Conservation (phyloP, 1,140 invertebrate species). For the Alviniconcha marisindica region DNA sequence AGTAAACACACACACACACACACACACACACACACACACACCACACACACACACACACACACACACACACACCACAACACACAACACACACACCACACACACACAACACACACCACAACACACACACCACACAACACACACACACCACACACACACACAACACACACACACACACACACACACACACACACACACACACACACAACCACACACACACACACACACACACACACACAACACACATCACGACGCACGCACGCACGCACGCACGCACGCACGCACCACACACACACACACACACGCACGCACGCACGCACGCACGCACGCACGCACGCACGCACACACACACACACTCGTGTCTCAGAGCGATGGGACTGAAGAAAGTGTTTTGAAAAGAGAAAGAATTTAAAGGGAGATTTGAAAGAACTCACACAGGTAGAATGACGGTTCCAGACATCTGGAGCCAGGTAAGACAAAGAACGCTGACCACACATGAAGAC, state of each 20-base stretch:
- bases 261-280: neutral
- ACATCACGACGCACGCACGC: neutral
- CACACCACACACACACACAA: neutral
- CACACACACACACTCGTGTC: neutral
- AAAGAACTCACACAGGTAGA: too few relatives aligned
- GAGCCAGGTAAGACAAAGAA: too few relatives aligned
- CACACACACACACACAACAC: neutral
- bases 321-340: neutral
- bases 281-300: neutral
- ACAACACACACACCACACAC: neutral
- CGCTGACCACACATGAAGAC: too few relatives aligned
- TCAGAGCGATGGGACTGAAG: too few relatives aligned
- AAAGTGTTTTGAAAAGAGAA: too few relatives aligned
- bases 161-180: neutral
- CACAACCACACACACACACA: neutral
- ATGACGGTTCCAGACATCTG: too few relatives aligned
- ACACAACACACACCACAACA: neutral
- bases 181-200: neutral
- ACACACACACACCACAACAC: neutral
- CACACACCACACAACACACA: neutral
- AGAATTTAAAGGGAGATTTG: too few relatives aligned
- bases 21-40: constrained; percentile 4
- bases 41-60: neutral
- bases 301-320: neutral
- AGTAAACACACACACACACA: too few relatives aligned